Base-by-base conservation (phyloP, 2,113 vertebrate genomes). In the Fulica atra region DNA sequence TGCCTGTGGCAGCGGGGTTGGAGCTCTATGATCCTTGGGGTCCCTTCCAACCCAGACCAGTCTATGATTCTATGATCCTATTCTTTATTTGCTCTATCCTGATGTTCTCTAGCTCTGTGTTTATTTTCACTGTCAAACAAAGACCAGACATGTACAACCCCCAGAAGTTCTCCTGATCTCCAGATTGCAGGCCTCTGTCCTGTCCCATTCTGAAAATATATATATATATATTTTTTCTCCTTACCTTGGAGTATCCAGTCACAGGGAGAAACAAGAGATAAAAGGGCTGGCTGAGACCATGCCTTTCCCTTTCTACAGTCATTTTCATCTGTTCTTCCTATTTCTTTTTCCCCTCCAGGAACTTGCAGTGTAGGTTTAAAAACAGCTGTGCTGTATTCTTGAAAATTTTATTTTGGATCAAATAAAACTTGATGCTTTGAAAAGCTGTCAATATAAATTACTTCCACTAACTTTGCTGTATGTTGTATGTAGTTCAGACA, bases 381-480 rank as follows among this genome's bases (percentile, higher is more conserved):
- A 92, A 78, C 51, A 94, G 46, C 76, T 90, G 82, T 73, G 7
- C 8, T 61, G 17, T 88, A 51, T 88, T 92, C 76, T 70, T 90
- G 28, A 92, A 80, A 88, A 42, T 69, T 80, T 83, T 89, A 13
- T 66, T 77, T 85, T 77, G 38, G 28, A 88, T 86, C 28, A 70
- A 51, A 54, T 50, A 76, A 88, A 92, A 73, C 50, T 44, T 69
- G 21, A 40, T 90, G 60, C 90, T 96, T 93, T 95, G 80, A 93
- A 95, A 95, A 94, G 46, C 51, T 92, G 96, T 97, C 96, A 90
- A 20, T 73, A 46, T 86, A 77, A 88, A 96, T 97, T 92, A 77
- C 51, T 88, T 92, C 80, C 76, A 83, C 64, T 74, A 81, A 7
- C 42, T 40, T 54, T 83, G 25, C 12, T 88, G n/a, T 50, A 88